Conservation (phyloP, 2,888 invertebrate genomes). For the Hydroisotoma schaefferi region DNA sequence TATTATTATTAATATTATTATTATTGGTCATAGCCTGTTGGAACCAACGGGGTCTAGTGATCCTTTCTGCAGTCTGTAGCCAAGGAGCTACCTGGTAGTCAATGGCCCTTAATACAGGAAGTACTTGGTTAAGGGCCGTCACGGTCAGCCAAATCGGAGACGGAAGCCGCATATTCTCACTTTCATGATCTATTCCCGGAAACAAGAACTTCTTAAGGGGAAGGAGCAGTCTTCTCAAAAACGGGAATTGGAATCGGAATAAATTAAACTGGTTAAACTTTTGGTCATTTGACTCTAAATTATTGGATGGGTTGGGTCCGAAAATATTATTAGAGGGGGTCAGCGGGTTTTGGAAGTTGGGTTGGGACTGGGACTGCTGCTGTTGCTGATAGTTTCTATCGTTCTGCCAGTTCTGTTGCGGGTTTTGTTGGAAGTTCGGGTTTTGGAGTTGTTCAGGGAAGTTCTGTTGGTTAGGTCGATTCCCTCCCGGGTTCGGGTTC, state of each 20-base stretch:
- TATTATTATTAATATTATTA: not conserved
- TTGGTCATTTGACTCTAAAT: not conserved
- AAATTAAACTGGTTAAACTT: not conserved
- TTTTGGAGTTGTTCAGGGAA: not conserved
- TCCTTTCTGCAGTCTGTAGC: constrained; percentile 10
- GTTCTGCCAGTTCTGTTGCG: constrained; percentile 1
- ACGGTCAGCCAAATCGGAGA: constrained; percentile 24
- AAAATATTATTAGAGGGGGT: not conserved
- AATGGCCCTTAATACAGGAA: constrained; percentile 29
- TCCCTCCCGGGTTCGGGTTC: constrained; percentile 9
- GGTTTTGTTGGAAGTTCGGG: not conserved
- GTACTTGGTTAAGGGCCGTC: constrained; percentile 11
- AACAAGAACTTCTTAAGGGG: constrained; percentile 19
- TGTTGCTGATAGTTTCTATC: constrained; percentile 14
- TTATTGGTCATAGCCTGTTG: not conserved
- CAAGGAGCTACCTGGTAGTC: constrained; percentile 30
- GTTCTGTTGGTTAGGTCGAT: constrained; percentile 2
- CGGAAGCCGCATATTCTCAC: constrained; percentile 11
- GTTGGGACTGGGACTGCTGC: constrained; percentile 1
- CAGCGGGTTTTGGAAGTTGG: not conserved
- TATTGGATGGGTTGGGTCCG: not conserved
- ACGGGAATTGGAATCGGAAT: constrained; percentile 2
- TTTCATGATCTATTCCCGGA: constrained; percentile 16
- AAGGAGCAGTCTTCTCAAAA: constrained; percentile 13
- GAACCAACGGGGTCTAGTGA: constrained; percentile 17